phyloP scores from a whole-genome alignment of 1,140 invertebrate genomes.

The Acromyrmex charruanus region DNA sequence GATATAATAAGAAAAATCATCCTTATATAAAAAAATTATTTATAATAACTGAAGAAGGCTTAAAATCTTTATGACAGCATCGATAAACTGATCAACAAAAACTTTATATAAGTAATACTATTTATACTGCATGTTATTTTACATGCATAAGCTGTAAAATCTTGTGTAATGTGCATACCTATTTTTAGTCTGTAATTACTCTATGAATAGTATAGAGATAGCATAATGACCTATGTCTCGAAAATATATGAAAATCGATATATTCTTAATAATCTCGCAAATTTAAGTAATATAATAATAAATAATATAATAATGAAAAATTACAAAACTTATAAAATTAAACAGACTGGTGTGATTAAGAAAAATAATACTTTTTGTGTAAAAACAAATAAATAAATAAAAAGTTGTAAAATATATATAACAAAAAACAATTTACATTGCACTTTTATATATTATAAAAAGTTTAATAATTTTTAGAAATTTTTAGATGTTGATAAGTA shows the following conservation, averaged over 20 bases:
- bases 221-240: neutral
- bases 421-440: too few species aligned
- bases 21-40: neutral
- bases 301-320: neutral
- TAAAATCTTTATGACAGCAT: neutral
- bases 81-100: slow-evolving; percentile 61
- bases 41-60: neutral
- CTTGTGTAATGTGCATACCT: neutral
- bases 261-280: neutral
- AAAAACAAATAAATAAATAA: too few species aligned
- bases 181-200: neutral
- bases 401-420: too few species aligned
- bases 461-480: too few species aligned
- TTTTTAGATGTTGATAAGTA: too few species aligned
- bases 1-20: neutral
- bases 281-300: neutral
- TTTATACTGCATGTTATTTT: slow-evolving; percentile 57
- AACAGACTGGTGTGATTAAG: neutral
- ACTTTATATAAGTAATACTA: slow-evolving; percentile 49
- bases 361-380: neutral
- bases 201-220: neutral
- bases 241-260: neutral
- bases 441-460: too few species aligned
- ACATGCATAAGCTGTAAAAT: neutral
- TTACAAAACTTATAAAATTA: neutral